Evolutionary conservation across 2,113 vertebrate genomes (phyloP).

Genomic region (Serilophus lunatus): DNA sequence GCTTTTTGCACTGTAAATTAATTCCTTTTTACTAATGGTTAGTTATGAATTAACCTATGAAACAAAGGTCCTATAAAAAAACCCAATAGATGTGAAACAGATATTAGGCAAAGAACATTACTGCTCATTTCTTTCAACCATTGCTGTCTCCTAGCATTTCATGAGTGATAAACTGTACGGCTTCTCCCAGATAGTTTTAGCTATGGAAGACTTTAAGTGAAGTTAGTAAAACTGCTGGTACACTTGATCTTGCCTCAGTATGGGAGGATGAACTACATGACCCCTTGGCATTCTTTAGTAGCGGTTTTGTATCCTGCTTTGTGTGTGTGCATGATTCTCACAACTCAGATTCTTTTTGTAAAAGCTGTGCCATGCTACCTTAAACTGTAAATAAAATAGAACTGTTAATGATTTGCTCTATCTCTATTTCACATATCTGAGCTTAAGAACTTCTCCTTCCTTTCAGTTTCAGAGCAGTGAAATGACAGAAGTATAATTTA

Average conservation of each 20-base stretch:
- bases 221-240: neutral
- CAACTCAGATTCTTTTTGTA: neutral
- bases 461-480: neutral
- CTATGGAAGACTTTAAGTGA: neutral
- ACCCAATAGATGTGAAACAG: constrained; percentile 9
- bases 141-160: neutral
- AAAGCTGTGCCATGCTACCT: neutral
- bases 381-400: neutral
- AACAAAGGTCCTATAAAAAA: neutral
- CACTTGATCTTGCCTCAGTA: neutral
- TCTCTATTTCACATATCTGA: neutral
- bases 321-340: neutral
- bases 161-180: neutral
- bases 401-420: neutral
- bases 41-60: neutral
- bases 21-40: neutral
- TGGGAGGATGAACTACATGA: neutral
- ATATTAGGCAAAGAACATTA: neutral
- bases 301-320: neutral
- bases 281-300: neutral
- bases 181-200: neutral
- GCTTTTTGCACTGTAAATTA: neutral
- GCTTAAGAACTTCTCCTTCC: neutral
- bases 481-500: neutral
- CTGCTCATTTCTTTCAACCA: neutral